Conservation (phyloP, 2,113 vertebrate species). For the Lepus europaeus region DNA sequence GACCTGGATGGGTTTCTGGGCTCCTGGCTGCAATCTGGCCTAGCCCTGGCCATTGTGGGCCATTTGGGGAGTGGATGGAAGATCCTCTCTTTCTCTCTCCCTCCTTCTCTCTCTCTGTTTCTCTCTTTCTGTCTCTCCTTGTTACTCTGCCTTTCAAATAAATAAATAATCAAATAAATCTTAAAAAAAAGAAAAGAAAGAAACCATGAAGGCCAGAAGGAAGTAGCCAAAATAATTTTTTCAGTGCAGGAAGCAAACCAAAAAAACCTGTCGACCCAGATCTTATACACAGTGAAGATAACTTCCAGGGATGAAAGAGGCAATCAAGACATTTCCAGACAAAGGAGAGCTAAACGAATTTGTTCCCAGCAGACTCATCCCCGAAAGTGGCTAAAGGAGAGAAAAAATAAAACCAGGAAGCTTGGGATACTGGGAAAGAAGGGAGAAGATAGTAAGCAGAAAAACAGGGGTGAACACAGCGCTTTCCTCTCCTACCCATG, state of each 20-base stretch:
- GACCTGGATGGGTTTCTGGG: too few relatives aligned
- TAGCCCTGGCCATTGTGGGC: too few relatives aligned
- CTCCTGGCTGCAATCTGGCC: too few relatives aligned
- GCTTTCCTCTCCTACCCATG: too few relatives aligned
- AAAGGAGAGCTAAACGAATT: background rate
- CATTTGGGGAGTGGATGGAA: too few relatives aligned
- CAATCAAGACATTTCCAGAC: background rate
- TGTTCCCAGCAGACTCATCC: background rate
- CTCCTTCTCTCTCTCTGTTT: too few relatives aligned
- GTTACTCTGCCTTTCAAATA: too few relatives aligned
- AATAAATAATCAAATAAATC: too few relatives aligned
- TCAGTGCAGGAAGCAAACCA: background rate
- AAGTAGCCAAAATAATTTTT: background rate
- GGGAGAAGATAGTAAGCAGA: background rate
- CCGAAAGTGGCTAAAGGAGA: background rate
- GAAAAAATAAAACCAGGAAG: conserved; percentile 5
- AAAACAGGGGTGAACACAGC: too few relatives aligned
- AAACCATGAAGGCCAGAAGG: background rate
- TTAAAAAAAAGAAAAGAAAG: background rate
- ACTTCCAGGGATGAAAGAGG: background rate
- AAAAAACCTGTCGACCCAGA: background rate
- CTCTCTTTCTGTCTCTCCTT: too few relatives aligned
- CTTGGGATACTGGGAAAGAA: background rate
- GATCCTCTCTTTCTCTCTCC: too few relatives aligned
- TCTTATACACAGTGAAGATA: background rate